Base-by-base conservation (phyloP, 2,113 vertebrate species). In the Chiloscyllium plagiosum region DNA sequence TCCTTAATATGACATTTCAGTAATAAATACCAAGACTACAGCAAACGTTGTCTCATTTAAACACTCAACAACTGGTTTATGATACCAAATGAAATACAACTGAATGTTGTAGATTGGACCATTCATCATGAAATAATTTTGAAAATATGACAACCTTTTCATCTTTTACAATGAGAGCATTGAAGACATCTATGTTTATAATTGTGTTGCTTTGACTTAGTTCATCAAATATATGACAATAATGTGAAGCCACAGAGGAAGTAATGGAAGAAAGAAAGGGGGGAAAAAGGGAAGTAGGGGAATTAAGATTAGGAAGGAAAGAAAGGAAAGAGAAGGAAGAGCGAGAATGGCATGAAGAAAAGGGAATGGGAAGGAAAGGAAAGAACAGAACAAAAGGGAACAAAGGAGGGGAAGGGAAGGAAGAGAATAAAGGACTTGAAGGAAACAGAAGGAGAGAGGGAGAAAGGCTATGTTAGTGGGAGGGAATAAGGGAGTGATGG, bases 1-100 rank as follows among this genome's bases (percentile, higher is more conserved):
- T 95, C 13, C 94, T 94, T 95, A 8, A 52, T 72, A 47, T 95
- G 68, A 95, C 69, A 95, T 95, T 95, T 72, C 94, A 95, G 68
- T 70, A 33, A 95, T 95, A 95, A 95, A 95, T 52, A 72, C 93
- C 93, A 95, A 69, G 33, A 4, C 15, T 17, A 24, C 94, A 95
- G 69, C 68, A 95, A 52, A 4, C 68, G 68, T 66, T 68, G 17
- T 42, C 42, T 95, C 42, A 76, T 72, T 50, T 69, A 72, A 33
- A 52, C 42, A 29, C 42, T 3, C 61, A 6, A 4, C 87, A 61
- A 52, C 26, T 66, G 61, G 61, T 93, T 93, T 93, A 10, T 93
- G n/a, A 92, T 93, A 22, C 19, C 33, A 37, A 20, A 93, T 66
- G 61, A 37, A 66, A 37, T 66, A 68, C 33, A 37, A 93, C 61